Conservation (phyloP, 2,888 invertebrate species). For the Hartigia nigra region DNA sequence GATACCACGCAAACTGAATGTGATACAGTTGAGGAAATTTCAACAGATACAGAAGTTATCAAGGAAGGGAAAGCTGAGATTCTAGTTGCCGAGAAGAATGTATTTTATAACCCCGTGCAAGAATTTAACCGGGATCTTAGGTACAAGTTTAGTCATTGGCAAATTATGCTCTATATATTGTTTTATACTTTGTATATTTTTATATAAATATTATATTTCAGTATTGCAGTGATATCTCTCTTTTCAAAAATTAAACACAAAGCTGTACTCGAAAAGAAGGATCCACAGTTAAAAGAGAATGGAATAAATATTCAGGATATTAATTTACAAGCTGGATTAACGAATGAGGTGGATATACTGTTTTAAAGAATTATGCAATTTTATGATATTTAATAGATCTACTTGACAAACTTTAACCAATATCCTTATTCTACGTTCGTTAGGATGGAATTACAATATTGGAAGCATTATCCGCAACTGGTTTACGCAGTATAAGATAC, state of each 20-base stretch:
- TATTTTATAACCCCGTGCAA: constrained; percentile 98
- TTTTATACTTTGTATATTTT: not conserved
- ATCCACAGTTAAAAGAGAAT: not conserved
- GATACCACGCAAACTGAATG: not conserved
- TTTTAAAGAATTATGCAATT: not conserved
- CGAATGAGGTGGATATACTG: not conserved
- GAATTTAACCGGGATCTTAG: constrained; percentile 97
- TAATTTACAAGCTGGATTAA: not conserved
- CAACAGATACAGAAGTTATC: constrained; percentile 60
- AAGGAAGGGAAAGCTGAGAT: constrained; percentile 86
- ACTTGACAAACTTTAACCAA: not conserved
- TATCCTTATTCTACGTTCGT: not conserved
- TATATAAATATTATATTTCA: constrained; percentile 56
- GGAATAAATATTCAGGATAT: constrained; percentile 2
- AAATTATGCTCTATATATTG: not conserved
- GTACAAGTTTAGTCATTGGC: constrained; percentile 47
- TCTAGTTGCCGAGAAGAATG: constrained; percentile 74
- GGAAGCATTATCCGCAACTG: constrained; percentile 96
- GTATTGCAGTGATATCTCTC: constrained; percentile 67
- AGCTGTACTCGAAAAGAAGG: constrained; percentile 8
- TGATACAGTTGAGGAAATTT: not conserved
- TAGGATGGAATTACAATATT: constrained; percentile 77
- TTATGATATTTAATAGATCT: not conserved
- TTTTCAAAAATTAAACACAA: constrained; percentile 24
- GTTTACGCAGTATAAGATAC: constrained; percentile 94